A percentile compares a stretch with the other conserved stretches of the same genome.
These are phyloP conservation scores for Oligia fasciuncula DNA, from an alignment of 2,888 invertebrate species.

Conservation along the genomic window DNA sequence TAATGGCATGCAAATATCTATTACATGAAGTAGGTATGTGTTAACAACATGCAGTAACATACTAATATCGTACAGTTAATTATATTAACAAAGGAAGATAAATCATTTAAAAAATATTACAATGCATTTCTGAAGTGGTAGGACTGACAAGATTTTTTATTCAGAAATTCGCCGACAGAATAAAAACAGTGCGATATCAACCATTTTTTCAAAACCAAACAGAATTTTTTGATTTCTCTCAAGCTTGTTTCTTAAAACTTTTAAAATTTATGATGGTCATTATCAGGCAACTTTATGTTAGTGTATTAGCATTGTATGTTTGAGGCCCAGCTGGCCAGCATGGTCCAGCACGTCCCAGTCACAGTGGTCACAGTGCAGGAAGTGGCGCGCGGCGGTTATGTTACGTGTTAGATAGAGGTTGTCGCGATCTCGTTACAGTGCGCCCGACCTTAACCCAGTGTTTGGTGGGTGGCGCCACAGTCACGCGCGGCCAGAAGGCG, in stretches of 20 bases:
- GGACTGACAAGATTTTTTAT: too few species aligned
- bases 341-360: neutral
- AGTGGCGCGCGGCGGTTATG: neutral
- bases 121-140: too few species aligned
- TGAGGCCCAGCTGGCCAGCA: neutral
- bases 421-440: slow-evolving; percentile 13
- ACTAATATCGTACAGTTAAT: too few species aligned
- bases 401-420: slow-evolving; percentile 4
- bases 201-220: too few species aligned
- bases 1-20: too few species aligned
- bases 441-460: slow-evolving; percentile 51
- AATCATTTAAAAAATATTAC: too few species aligned
- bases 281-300: neutral
- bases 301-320: neutral
- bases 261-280: neutral
- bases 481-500: slow-evolving; percentile 2
- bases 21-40: too few species aligned
- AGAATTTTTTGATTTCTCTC: too few species aligned
- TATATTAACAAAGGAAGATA: too few species aligned
- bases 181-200: too few species aligned
- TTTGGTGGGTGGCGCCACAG: slow-evolving; percentile 3
- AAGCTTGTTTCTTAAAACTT: neutral
- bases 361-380: neutral
- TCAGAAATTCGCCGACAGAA: too few species aligned
- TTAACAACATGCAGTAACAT: too few species aligned